These are phyloP conservation scores for Percina caprodes DNA, from an alignment of 2,113 vertebrate genomes.

Conservation along the genomic window DNA sequence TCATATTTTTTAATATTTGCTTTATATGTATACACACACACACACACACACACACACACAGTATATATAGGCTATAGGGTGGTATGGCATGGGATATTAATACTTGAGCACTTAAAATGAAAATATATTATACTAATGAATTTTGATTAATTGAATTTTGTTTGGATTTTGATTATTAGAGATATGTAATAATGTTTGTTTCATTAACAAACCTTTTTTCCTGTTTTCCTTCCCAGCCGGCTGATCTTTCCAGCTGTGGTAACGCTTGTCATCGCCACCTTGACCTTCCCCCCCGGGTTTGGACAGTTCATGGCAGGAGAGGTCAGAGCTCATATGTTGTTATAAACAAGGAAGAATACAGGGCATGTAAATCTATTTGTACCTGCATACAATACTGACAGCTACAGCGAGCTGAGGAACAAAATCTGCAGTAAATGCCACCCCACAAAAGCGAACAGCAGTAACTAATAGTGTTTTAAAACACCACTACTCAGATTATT, in stretches of 20 bases:
- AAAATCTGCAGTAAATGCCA: not conserved
- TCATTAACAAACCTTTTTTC: not conserved
- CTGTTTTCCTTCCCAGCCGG: conserved; percentile 79
- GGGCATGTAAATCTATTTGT: not conserved
- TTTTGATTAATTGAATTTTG: too few species aligned
- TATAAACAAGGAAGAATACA: not conserved
- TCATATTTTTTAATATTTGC: not conserved
- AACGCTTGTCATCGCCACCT: conserved; percentile 90
- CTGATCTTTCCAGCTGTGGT: conserved; percentile 91
- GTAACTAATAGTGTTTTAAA: conserved; percentile 2
- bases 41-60: too few species aligned
- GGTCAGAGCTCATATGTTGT: conserved; percentile 82
- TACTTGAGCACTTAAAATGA: not conserved
- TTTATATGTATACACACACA: too few species aligned
- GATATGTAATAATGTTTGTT: not conserved
- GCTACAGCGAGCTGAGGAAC: not conserved
- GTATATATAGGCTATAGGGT: not conserved
- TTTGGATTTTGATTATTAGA: not conserved
- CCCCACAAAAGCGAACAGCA: not conserved
- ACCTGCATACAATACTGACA: not conserved
- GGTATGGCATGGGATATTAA: not conserved
- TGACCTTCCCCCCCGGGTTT: conserved; percentile 94
- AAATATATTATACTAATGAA: too few species aligned
- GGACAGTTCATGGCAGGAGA: conserved; percentile 99
- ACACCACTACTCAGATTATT: too few species aligned